Percentiles rank a stretch among this genome's conserved stretches.
Evolutionary conservation across 2,888 invertebrate species (phyloP).

Genomic region (Graphium colonna): DNA sequence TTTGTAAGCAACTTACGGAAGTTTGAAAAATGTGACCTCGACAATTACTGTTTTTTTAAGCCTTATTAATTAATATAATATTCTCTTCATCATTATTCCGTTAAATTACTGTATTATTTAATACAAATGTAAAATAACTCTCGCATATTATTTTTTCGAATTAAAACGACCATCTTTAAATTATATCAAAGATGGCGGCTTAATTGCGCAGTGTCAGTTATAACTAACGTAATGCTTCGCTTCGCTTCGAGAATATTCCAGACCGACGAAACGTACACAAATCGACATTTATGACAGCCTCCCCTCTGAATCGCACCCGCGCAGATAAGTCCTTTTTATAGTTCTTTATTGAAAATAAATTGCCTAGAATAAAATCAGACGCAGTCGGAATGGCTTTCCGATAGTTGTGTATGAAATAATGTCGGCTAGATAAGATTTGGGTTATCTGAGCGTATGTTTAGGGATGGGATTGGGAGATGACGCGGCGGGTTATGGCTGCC

Average conservation of each 20-base stretch:
- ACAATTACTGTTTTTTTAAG: too few relatives aligned
- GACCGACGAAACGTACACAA: constrained; percentile 67
- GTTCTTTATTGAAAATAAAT: constrained; percentile 81
- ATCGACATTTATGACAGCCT: constrained; percentile 70
- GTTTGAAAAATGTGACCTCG: too few relatives aligned
- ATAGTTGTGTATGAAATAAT: constrained; percentile 78
- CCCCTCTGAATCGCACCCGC: constrained; percentile 61
- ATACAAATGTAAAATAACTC: too few relatives aligned
- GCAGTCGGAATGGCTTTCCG: constrained; percentile 75
- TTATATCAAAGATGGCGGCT: too few relatives aligned
- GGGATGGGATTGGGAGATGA: constrained; percentile 36
- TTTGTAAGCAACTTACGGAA: too few relatives aligned
- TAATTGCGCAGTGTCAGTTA: too few relatives aligned
- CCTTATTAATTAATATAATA: too few relatives aligned
- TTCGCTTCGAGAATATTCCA: constrained; percentile 27
- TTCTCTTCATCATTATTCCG: too few relatives aligned
- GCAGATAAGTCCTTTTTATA: constrained; percentile 80
- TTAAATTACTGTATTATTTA: too few relatives aligned
- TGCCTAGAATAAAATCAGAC: constrained; percentile 79
- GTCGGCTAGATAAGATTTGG: constrained; percentile 67
- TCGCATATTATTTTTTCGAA: too few relatives aligned
- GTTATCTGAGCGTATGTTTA: constrained; percentile 61
- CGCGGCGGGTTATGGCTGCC: too few relatives aligned
- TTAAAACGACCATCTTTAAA: too few relatives aligned
- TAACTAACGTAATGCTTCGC: constrained; percentile 6